Percentiles rank a stretch among this genome's conserved stretches.
Conservation (phyloP, 2,888 invertebrate species). For the Hydraecia micacea region DNA sequence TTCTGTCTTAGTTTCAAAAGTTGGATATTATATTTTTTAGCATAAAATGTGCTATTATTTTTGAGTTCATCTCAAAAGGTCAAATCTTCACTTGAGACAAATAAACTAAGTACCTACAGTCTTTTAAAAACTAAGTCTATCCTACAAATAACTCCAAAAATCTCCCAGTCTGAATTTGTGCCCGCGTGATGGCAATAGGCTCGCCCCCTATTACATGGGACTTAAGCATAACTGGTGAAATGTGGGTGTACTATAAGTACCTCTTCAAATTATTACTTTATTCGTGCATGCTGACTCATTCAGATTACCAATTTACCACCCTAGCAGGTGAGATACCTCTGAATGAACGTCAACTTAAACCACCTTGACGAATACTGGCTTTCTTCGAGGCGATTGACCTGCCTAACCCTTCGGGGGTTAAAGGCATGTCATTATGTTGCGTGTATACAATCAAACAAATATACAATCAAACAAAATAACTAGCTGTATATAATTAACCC, state of each 20-base stretch:
- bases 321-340: not conserved
- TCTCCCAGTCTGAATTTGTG: not conserved
- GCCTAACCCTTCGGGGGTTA: not conserved
- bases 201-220: not conserved
- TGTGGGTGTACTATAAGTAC: too few relatives aligned
- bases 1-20: not conserved
- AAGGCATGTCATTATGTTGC: too few relatives aligned
- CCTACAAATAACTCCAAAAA: not conserved
- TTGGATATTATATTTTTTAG: not conserved
- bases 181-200: not conserved
- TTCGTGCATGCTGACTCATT: not conserved
- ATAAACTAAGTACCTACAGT: not conserved
- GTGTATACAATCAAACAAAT: too few relatives aligned
- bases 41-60: not conserved
- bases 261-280: not conserved
- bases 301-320: not conserved
- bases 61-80: not conserved
- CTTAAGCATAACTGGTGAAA: not conserved
- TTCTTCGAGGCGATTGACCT: not conserved
- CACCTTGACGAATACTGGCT: not conserved
- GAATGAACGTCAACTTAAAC: too few relatives aligned
- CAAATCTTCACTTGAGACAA: conserved; percentile 10
- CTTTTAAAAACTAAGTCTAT: not conserved
- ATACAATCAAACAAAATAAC: not conserved
- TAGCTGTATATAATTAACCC: conserved; percentile 10